A percentile compares a stretch with the other conserved stretches of the same genome.
These are phyloP conservation scores for Tinea pellionella DNA, from an alignment of 2,888 invertebrate species.

Conservation along the genomic window DNA sequence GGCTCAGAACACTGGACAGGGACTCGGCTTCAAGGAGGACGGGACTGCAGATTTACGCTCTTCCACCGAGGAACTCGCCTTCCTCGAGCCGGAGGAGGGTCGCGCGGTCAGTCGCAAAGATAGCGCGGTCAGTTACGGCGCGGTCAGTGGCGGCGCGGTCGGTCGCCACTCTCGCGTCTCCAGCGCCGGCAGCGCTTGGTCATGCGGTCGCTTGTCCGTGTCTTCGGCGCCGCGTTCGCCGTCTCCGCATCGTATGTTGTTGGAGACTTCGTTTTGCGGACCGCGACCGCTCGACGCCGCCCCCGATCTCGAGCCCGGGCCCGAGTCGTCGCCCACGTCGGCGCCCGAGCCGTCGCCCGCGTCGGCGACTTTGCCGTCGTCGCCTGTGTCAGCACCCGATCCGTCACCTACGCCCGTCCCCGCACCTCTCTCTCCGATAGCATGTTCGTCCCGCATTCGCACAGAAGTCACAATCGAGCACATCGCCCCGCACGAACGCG, in stretches of 20 bases:
- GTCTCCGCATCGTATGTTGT: conserved; percentile 90
- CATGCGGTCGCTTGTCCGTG: conserved; percentile 62
- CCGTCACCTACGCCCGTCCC: conserved; percentile 15
- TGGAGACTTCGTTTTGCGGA: conserved; percentile 92
- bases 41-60: conserved; percentile 87
- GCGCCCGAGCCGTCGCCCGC: conserved; percentile 15
- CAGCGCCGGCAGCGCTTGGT: conserved; percentile 85
- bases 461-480: conserved; percentile 48
- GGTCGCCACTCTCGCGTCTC: conserved; percentile 86
- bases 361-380: conserved; percentile 11
- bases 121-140: conserved; percentile 82
- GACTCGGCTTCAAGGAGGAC: conserved; percentile 76
- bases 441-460: conserved; percentile 29
- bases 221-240: conserved; percentile 77
- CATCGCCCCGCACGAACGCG: conserved; percentile 18
- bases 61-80: conserved; percentile 89
- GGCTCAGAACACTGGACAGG: conserved; percentile 38
- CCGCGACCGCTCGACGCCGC: conserved; percentile 76
- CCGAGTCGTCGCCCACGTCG: conserved; percentile 26
- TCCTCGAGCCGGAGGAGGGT: conserved; percentile 72
- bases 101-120: conserved; percentile 73
- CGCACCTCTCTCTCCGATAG: conserved; percentile 11
- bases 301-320: conserved; percentile 60
- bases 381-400: conserved; percentile 13
- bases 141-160: conserved; percentile 79